A percentile compares a stretch with the other conserved stretches of the same genome.
Conservation (phyloP, 2,113 vertebrate genomes). For the Sinocyclocheilus grahami region DNA sequence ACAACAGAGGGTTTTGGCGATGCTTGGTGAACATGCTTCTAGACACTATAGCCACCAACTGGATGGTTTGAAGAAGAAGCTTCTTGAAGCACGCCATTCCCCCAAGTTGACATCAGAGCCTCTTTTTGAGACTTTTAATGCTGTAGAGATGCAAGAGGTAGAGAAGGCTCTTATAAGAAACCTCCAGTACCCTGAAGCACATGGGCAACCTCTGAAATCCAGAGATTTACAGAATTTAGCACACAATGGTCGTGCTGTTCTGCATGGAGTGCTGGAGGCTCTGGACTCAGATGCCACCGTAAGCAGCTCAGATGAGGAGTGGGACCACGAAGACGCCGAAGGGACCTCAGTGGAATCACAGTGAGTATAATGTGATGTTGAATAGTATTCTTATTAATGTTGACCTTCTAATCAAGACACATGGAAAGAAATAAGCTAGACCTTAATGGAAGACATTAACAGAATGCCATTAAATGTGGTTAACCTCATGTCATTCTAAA, state of each 20-base stretch:
- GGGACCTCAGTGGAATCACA: constrained; percentile 67
- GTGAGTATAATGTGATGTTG: constrained; percentile 77
- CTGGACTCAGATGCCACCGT: constrained; percentile 92
- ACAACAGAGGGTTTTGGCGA: constrained; percentile 82
- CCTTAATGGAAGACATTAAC: neutral
- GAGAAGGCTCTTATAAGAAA: constrained; percentile 8
- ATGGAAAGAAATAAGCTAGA: neutral
- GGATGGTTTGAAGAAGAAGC: constrained; percentile 77
- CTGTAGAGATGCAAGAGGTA: constrained; percentile 65
- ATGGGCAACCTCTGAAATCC: constrained; percentile 57
- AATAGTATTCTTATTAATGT: neutral
- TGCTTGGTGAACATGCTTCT: constrained; percentile 82
- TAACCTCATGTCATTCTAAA: neutral
- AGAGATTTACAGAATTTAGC: constrained; percentile 79
- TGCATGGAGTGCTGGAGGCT: constrained; percentile 79
- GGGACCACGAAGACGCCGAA: constrained; percentile 64
- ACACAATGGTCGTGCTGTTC: constrained; percentile 72
- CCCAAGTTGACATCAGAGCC: constrained; percentile 57
- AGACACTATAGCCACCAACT: constrained; percentile 83
- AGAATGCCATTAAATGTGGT: neutral
- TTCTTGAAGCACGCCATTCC: constrained; percentile 60
- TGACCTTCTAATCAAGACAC: neutral
- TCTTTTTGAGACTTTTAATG: constrained; percentile 59
- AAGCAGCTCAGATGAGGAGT: constrained; percentile 92
- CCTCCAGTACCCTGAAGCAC: constrained; percentile 36